These are phyloP conservation scores for Clinocottus analis DNA, from an alignment of 2,113 vertebrate genomes.

Conservation along the genomic window DNA sequence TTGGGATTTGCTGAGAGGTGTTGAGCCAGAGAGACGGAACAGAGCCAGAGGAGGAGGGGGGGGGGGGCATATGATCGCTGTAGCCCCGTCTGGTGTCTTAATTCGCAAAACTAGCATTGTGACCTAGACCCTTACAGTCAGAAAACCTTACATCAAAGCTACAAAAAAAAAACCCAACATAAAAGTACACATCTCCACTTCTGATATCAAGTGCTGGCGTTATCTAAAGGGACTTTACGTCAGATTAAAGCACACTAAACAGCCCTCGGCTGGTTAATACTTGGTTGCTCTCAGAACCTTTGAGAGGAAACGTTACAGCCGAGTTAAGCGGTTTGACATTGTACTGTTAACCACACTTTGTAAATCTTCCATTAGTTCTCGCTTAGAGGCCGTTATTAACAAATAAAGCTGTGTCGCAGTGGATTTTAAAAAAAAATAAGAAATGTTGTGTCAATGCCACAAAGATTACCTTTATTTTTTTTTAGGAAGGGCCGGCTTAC, in stretches of 20 bases:
- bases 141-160: neutral
- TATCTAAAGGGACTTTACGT: neutral
- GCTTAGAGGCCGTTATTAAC: neutral
- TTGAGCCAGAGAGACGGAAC: neutral
- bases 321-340: neutral
- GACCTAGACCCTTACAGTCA: neutral
- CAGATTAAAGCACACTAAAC: neutral
- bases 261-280: neutral
- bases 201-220: neutral
- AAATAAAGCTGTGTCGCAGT: neutral
- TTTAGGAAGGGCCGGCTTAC: neutral
- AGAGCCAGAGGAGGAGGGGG: neutral
- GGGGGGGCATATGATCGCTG: neutral
- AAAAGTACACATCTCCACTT: neutral
- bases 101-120: neutral
- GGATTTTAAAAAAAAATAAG: neutral
- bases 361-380: neutral
- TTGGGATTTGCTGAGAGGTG: neutral
- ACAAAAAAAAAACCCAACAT: neutral
- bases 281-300: neutral
- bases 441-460: neutral
- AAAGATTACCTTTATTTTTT: neutral
- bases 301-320: neutral
- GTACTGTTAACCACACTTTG: too few relatives aligned
- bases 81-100: neutral